A percentile compares a stretch with the other conserved stretches of the same genome.
Conservation (phyloP, 2,797 vertebrate genomes). For the Scyliorhinus canicula region DNA sequence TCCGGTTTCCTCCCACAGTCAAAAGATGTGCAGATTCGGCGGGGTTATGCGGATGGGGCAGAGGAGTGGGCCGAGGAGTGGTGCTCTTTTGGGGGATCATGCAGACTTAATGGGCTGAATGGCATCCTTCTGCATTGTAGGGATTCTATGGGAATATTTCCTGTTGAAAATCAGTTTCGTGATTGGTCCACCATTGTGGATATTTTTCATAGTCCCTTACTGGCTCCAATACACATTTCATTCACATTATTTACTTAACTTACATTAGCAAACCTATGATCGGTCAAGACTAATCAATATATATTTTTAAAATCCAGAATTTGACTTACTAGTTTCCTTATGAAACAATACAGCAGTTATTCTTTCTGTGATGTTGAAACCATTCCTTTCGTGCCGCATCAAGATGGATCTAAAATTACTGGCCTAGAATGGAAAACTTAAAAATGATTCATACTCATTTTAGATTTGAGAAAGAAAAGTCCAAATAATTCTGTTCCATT, state of each 20-base stretch:
- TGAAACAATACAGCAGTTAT: neutral
- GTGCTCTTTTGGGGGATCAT: too few relatives aligned
- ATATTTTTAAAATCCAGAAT: neutral
- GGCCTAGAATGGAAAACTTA: constrained; percentile 5
- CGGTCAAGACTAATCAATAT: neutral
- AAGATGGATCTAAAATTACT: constrained; percentile 24
- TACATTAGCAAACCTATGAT: neutral
- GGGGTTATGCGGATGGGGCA: too few relatives aligned
- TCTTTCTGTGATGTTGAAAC: constrained; percentile 4
- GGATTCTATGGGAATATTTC: too few relatives aligned
- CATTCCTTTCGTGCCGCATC: neutral
- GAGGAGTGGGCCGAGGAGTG: too few relatives aligned
- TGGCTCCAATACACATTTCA: neutral
- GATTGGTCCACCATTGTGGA: neutral
- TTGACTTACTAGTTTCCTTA: neutral
- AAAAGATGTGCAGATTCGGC: too few relatives aligned
- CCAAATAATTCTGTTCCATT: constrained; percentile 4
- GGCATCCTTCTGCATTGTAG: too few relatives aligned
- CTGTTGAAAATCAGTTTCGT: neutral
- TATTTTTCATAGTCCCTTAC: neutral
- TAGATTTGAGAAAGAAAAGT: neutral
- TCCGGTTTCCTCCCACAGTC: too few relatives aligned
- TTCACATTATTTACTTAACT: neutral
- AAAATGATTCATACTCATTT: constrained; percentile 27
- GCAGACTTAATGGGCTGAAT: too few relatives aligned